These are phyloP conservation scores for Sinhomidia bicolor DNA, from an alignment of 2,888 invertebrate species.

Conservation along the genomic window DNA sequence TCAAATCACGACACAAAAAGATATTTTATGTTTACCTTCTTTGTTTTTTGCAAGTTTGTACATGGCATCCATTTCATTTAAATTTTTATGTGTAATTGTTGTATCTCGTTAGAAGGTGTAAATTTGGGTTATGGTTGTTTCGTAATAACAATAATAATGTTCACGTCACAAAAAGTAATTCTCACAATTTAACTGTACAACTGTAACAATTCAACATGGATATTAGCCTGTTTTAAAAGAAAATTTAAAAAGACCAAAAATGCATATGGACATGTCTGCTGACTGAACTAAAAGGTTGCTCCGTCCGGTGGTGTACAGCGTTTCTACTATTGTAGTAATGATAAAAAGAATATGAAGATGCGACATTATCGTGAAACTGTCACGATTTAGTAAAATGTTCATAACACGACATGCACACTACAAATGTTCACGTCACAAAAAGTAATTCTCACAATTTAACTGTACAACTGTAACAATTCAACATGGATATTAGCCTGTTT, in stretches of 20 bases:
- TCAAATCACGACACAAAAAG: neutral
- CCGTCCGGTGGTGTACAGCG: no score
- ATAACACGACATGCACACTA: conserved; percentile 52
- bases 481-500: neutral
- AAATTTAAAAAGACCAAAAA: no score
- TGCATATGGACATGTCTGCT: neutral
- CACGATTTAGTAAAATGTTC: conserved; percentile 63
- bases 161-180: neutral
- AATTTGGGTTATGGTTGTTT: conserved; percentile 19
- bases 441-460: neutral
- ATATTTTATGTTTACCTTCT: neutral
- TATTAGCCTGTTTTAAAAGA: no score
- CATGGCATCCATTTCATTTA: neutral
- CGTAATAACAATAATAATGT: neutral
- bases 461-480: neutral
- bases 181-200: conserved; percentile 3
- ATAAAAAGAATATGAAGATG: neutral
- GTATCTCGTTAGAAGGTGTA: conserved; percentile 9
- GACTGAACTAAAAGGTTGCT: no score
- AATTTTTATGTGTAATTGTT: conserved; percentile 13
- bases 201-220: neutral
- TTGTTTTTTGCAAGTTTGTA: neutral
- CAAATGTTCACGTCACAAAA: neutral
- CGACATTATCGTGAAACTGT: neutral
- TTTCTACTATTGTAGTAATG: no score